phyloP scores from a whole-genome alignment of 2,113 vertebrate genomes.

The Serilophus lunatus region DNA sequence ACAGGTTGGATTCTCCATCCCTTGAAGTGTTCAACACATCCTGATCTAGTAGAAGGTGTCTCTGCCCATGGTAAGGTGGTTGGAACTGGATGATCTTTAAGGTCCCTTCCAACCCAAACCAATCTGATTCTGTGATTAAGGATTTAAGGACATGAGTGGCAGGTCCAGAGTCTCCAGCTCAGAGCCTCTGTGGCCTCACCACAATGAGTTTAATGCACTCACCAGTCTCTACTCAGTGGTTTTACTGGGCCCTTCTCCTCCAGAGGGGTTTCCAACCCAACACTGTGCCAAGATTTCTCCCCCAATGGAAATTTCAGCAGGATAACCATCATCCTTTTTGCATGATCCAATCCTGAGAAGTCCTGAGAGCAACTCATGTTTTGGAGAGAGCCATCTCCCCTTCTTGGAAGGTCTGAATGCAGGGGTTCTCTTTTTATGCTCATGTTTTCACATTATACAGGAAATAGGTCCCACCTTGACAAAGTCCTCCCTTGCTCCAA shows the following conservation, averaged over 20 bases:
- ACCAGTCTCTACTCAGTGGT: accelerated
- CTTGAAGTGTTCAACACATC: neutral
- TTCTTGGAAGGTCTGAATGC: neutral
- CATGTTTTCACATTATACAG: neutral
- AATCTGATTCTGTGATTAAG: neutral
- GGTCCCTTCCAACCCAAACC: neutral
- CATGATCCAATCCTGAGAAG: neutral
- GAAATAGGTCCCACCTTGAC: neutral
- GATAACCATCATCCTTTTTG: neutral
- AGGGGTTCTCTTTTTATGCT: neutral
- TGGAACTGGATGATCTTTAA: neutral
- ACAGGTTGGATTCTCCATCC: neutral
- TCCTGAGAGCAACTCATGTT: neutral
- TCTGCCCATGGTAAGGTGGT: neutral
- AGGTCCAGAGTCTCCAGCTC: neutral
- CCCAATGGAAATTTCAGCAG: neutral
- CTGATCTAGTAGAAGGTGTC: neutral
- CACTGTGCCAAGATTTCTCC: neutral
- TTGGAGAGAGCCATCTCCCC: accelerated
- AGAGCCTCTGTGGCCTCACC: neutral
- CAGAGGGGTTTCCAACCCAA: neutral
- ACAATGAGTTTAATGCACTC: neutral
- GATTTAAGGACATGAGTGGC: neutral
- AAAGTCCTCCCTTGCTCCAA: neutral
- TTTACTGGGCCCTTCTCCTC: neutral